These are phyloP conservation scores for Tetraodon nigroviridis DNA, from an alignment of 2,113 vertebrate species.

Conservation along the genomic window DNA sequence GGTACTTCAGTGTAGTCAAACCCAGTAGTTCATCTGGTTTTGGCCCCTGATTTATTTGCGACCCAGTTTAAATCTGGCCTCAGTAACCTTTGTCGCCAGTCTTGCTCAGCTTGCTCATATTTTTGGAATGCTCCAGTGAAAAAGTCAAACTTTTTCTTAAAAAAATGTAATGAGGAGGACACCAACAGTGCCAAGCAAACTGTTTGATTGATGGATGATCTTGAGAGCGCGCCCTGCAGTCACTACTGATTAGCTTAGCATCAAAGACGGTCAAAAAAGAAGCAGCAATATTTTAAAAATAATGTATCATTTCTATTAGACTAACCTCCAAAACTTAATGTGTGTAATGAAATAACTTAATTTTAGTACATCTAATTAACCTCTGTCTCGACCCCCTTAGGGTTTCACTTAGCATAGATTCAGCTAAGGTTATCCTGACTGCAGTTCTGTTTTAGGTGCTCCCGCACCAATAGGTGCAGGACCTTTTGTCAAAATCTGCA, in stretches of 20 bases:
- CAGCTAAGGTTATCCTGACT: slow-evolving; percentile 43
- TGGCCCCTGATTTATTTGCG: not conserved
- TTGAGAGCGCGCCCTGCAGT: not conserved
- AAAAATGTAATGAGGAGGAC: slow-evolving; percentile 1
- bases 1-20: not conserved
- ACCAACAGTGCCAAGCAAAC: not conserved
- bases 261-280: slow-evolving; percentile 4
- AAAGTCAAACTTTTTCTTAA: slow-evolving; percentile 2
- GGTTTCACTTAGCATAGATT: slow-evolving; percentile 67
- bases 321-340: slow-evolving; percentile 63
- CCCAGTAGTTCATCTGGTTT: not conserved
- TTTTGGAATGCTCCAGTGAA: not conserved
- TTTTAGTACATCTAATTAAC: slow-evolving; percentile 71
- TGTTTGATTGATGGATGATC: slow-evolving; percentile 20
- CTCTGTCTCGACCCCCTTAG: slow-evolving; percentile 65
- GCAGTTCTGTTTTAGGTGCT: slow-evolving; percentile 46
- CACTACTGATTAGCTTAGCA: slow-evolving; percentile 19
- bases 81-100: not conserved
- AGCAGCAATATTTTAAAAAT: slow-evolving; percentile 40
- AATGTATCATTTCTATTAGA: slow-evolving; percentile 44
- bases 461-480: slow-evolving; percentile 30
- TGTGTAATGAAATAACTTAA: slow-evolving; percentile 64
- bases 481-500: slow-evolving; percentile 18
- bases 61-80: too few species aligned
- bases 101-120: not conserved